These are phyloP conservation scores for Gambusia affinis DNA, from an alignment of 2,113 vertebrate species.

Conservation along the genomic window DNA sequence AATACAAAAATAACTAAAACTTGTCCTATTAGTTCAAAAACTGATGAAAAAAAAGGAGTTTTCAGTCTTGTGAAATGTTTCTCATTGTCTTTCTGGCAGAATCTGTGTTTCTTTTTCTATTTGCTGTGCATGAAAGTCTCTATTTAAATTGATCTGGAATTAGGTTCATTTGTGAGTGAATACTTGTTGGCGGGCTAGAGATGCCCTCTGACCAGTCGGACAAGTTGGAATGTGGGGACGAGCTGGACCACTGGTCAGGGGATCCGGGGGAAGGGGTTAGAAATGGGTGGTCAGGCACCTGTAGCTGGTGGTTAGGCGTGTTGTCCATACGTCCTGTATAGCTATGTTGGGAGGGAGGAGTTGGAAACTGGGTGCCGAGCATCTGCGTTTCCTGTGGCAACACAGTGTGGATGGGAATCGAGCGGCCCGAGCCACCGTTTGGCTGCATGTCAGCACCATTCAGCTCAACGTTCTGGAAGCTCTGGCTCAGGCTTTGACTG, in stretches of 20 bases:
- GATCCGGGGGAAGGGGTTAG: constrained; percentile 96
- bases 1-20: constrained; percentile 78
- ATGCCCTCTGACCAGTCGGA: constrained; percentile 99
- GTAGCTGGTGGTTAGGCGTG: constrained; percentile 94
- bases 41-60: constrained; percentile 45
- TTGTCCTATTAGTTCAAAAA: constrained; percentile 76
- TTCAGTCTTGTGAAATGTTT: constrained; percentile 56
- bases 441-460: constrained; percentile 87
- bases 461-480: constrained; percentile 85
- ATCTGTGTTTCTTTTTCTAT: constrained; percentile 19
- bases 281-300: constrained; percentile 96
- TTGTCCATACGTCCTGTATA: constrained; percentile 92
- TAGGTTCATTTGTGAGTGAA: constrained; percentile 91
- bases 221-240: constrained; percentile 95
- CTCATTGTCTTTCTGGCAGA: constrained; percentile 20
- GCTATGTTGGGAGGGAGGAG: constrained; percentile 96
- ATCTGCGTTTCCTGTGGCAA: constrained; percentile 91
- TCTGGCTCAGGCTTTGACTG: constrained; percentile 70
- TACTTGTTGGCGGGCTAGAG: constrained; percentile 94
- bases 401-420: constrained; percentile 86
- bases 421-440: constrained; percentile 66
- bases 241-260: constrained; percentile 98
- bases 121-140: constrained; percentile 46
- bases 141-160: constrained; percentile 96
- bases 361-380: constrained; percentile 92